phyloP scores from a whole-genome alignment of 1,140 invertebrate species.

The Drosophila pallidifrons region DNA sequence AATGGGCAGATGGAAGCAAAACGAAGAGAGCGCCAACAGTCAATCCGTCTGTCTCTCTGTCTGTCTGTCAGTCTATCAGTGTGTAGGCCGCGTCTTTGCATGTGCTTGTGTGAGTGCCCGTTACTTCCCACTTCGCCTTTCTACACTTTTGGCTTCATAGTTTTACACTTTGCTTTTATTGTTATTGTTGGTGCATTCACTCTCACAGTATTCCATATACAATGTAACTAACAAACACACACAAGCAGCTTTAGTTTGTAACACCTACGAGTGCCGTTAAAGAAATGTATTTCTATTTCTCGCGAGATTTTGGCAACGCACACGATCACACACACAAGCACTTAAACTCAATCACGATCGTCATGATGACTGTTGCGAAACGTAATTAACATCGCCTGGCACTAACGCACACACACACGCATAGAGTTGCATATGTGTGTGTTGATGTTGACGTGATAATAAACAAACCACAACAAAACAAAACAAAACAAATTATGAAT shows the following conservation, averaged over 20 bases:
- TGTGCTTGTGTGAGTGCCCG: slow-evolving; percentile 38
- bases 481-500: slow-evolving; percentile 80
- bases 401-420: slow-evolving; percentile 13
- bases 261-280: slow-evolving; percentile 27
- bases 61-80: not conserved
- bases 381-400: slow-evolving; percentile 36
- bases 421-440: not conserved
- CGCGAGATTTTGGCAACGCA: slow-evolving; percentile 45
- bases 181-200: slow-evolving; percentile 9
- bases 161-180: slow-evolving; percentile 30
- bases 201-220: slow-evolving; percentile 20
- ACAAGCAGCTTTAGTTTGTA: slow-evolving; percentile 10
- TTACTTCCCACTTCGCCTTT: slow-evolving; percentile 48
- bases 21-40: slow-evolving; percentile 36
- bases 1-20: slow-evolving; percentile 49
- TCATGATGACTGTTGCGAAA: slow-evolving; percentile 48
- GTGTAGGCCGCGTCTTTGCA: slow-evolving; percentile 24
- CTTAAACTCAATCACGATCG: slow-evolving; percentile 13
- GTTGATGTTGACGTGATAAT: slow-evolving; percentile 45
- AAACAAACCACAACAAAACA: slow-evolving; percentile 66
- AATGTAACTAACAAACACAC: slow-evolving; percentile 2
- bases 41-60: slow-evolving; percentile 22
- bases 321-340: slow-evolving; percentile 1
- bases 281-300: slow-evolving; percentile 27
- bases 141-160: slow-evolving; percentile 26